These are phyloP conservation scores for Zosterops pallidus DNA, from an alignment of 2,113 vertebrate genomes.

Conservation along the genomic window DNA sequence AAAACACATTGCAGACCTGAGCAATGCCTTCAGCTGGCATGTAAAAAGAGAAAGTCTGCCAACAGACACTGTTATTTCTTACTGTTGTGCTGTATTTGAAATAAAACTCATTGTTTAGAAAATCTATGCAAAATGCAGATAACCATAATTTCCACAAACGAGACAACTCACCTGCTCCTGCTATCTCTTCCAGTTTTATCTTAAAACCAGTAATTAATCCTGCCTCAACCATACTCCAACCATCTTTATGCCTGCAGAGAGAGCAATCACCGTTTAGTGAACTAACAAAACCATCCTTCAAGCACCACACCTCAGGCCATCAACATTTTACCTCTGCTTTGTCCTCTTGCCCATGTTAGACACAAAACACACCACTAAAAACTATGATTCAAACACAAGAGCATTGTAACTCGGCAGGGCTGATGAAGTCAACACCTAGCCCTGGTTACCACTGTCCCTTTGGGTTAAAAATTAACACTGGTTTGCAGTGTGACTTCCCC, in stretches of 20 bases:
- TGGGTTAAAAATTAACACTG: neutral
- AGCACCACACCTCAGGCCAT: neutral
- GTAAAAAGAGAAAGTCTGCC: neutral
- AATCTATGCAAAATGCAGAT: neutral
- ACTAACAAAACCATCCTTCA: neutral
- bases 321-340: neutral
- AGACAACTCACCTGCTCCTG: neutral
- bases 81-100: neutral
- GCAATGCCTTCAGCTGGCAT: rapidly evolving
- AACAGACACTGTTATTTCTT: neutral
- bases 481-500: neutral
- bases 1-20: rapidly evolving
- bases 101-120: neutral
- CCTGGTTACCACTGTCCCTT: neutral
- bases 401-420: rapidly evolving
- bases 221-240: neutral
- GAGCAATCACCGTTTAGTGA: neutral
- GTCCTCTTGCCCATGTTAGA: neutral
- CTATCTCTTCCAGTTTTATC: neutral
- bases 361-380: neutral
- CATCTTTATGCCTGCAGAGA: neutral
- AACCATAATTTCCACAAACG: neutral
- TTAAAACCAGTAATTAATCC: neutral
- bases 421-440: neutral
- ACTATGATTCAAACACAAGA: neutral